These are phyloP conservation scores for Tetramorium simillimum DNA, from an alignment of 1,140 invertebrate species.

Conservation along the genomic window DNA sequence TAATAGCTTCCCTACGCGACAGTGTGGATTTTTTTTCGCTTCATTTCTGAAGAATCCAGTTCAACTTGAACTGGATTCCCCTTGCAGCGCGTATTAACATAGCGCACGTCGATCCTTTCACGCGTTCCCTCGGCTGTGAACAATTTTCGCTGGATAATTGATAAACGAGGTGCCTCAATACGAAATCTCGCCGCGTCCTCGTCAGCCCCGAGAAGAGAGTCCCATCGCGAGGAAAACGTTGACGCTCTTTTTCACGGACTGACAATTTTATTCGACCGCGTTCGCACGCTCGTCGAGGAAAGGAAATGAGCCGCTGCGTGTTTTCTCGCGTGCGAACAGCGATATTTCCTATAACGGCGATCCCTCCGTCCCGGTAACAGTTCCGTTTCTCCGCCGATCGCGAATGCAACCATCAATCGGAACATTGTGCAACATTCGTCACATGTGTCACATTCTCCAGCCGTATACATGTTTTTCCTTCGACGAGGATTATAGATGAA, in stretches of 20 bases:
- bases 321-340: constrained; percentile 1
- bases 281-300: constrained; percentile 37
- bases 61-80: constrained; percentile 32
- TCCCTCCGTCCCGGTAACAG: background rate
- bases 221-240: background rate
- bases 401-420: constrained; percentile 15
- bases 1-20: background rate
- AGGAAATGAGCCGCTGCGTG: background rate
- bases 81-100: background rate
- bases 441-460: constrained; percentile 1
- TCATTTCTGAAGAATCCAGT: constrained; percentile 30
- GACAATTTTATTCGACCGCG: constrained; percentile 24
- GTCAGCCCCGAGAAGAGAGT: background rate
- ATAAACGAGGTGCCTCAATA: background rate
- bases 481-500: constrained; percentile 17
- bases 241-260: background rate
- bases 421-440: constrained; percentile 14
- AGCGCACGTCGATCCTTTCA: constrained; percentile 8
- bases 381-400: constrained; percentile 2
- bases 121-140: background rate
- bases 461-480: constrained; percentile 20
- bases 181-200: background rate
- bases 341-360: constrained; percentile 26
- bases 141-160: background rate
- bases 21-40: constrained; percentile 11